Evolutionary conservation across 2,888 invertebrate genomes (phyloP).

Genomic region (Colletes collaris): DNA sequence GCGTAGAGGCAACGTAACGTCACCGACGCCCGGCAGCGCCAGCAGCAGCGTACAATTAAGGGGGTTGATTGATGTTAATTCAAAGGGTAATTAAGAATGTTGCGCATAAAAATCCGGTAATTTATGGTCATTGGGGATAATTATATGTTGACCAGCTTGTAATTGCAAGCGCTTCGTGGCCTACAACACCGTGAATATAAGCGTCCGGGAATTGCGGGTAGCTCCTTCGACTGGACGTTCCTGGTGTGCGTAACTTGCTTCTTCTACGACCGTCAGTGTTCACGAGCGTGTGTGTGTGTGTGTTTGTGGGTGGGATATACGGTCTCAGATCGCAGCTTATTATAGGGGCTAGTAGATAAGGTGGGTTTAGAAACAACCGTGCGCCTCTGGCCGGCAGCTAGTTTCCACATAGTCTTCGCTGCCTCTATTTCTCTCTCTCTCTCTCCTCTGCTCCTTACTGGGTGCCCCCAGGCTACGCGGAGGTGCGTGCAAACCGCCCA

Average conservation of each 20-base stretch:
- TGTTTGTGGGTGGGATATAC: conserved; percentile 73
- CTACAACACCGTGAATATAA: conserved; percentile 60
- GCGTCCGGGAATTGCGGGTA: conserved; percentile 69
- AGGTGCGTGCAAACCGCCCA: conserved; percentile 61
- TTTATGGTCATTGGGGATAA: conserved; percentile 83
- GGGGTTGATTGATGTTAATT: conserved; percentile 83
- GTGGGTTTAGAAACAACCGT: conserved; percentile 76
- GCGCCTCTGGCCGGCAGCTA: conserved; percentile 74
- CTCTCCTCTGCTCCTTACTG: conserved; percentile 25
- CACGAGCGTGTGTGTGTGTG: conserved; percentile 26
- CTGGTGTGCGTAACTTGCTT: conserved; percentile 1
- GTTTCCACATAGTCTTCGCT: conserved; percentile 57
- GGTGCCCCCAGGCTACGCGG: conserved; percentile 59
- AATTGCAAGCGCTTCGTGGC: conserved; percentile 79
- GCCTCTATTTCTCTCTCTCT: conserved; percentile 22
- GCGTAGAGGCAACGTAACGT: conserved; percentile 35
- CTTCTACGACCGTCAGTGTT: conserved; percentile 9
- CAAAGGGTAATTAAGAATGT: conserved; percentile 83
- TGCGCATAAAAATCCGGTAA: conserved; percentile 83
- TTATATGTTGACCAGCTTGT: conserved; percentile 83
- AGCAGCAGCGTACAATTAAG: conserved; percentile 81
- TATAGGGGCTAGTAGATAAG: conserved; percentile 81
- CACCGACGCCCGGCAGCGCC: conserved; percentile 69
- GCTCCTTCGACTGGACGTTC: conserved; percentile 54
- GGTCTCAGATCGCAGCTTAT: conserved; percentile 81